Evolutionary conservation across 2,888 invertebrate species (phyloP).

Genomic region (Eumacrocentrus americanus): DNA sequence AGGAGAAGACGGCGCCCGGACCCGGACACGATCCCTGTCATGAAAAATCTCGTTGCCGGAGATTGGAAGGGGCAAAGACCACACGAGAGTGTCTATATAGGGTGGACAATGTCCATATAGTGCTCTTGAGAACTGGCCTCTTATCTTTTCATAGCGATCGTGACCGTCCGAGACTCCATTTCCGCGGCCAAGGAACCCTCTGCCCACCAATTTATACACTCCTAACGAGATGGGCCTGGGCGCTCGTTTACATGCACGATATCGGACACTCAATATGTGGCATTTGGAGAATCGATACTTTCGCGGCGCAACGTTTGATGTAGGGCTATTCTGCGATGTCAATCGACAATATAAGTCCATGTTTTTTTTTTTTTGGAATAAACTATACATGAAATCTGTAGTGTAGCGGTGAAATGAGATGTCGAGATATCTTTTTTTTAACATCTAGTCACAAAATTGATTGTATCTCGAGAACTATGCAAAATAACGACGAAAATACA

Average conservation of each 20-base stretch:
- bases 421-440: too few relatives aligned
- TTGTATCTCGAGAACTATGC: too few relatives aligned
- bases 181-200: conserved; percentile 56
- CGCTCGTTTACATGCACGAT: conserved; percentile 54
- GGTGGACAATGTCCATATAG: conserved; percentile 16
- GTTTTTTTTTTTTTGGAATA: conserved; percentile 1
- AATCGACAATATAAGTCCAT: conserved; percentile 16
- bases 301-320: conserved; percentile 16
- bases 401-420: too few relatives aligned
- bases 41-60: conserved; percentile 59
- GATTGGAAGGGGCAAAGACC: conserved; percentile 31
- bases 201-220: conserved; percentile 53
- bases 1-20: conserved; percentile 51
- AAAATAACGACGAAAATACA: too few relatives aligned
- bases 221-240: conserved; percentile 51
- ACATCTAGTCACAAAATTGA: too few relatives aligned
- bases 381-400: too few relatives aligned
- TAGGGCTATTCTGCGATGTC: conserved; percentile 10
- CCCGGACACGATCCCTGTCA: conserved; percentile 56
- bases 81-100: conserved; percentile 8
- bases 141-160: conserved; percentile 59
- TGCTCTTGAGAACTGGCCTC: conserved; percentile 35
- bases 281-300: conserved; percentile 35
- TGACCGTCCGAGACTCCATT: conserved; percentile 58
- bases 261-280: conserved; percentile 34